These are phyloP conservation scores for Laothoe populi DNA, from an alignment of 2,888 invertebrate genomes.

Conservation along the genomic window DNA sequence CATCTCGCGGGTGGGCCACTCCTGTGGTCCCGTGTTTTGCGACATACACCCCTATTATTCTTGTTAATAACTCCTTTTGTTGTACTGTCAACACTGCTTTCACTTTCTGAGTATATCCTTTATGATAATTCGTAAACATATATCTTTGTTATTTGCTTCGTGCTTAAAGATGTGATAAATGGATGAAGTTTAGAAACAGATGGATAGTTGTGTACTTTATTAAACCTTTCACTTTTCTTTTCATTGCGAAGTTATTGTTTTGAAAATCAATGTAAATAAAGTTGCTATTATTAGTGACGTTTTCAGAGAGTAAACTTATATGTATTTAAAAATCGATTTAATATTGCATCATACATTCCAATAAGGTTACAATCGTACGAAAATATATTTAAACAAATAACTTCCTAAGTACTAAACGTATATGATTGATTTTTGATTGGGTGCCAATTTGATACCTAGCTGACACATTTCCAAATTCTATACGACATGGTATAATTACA, in stretches of 20 bases:
- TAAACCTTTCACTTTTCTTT: background rate
- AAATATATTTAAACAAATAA: too few relatives aligned
- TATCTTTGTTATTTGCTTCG: slow-evolving; percentile 39
- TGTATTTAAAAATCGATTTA: too few relatives aligned
- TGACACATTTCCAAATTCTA: too few relatives aligned
- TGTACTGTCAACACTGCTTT: slow-evolving; percentile 72
- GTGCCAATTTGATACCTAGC: too few relatives aligned
- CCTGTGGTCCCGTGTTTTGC: slow-evolving; percentile 54
- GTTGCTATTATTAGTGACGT: too few relatives aligned
- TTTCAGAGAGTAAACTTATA: too few relatives aligned
- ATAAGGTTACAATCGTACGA: too few relatives aligned
- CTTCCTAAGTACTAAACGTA: too few relatives aligned
- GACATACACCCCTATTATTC: slow-evolving; percentile 60
- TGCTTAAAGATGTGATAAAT: slow-evolving; percentile 17
- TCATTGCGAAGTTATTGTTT: background rate
- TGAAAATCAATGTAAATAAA: too few relatives aligned
- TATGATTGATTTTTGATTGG: too few relatives aligned
- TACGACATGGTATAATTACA: too few relatives aligned
- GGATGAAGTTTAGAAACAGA: slow-evolving; percentile 11
- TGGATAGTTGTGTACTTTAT: background rate
- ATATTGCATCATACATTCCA: too few relatives aligned
- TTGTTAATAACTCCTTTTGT: slow-evolving; percentile 66
- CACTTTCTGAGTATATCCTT: slow-evolving; percentile 76
- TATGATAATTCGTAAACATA: slow-evolving; percentile 66
- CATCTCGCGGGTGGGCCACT: slow-evolving; percentile 67